A percentile compares a stretch with the other conserved stretches of the same genome.
Conservation (phyloP, 2,797 vertebrate species). For the Heteromormyrus szaboi region DNA sequence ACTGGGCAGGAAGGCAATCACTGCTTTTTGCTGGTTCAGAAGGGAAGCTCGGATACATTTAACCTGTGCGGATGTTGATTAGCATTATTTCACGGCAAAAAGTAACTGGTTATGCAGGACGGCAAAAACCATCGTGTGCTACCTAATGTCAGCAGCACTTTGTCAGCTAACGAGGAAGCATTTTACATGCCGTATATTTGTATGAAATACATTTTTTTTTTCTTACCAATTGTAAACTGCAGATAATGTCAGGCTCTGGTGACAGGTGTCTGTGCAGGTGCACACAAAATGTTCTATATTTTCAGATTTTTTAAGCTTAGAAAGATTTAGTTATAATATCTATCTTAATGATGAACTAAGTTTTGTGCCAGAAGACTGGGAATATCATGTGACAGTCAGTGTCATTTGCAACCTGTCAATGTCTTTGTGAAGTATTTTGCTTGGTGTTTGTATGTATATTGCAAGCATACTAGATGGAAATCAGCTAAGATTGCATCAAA, state of each 20-base stretch:
- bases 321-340: not conserved
- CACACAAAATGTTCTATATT: not conserved
- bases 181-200: not conserved
- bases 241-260: not conserved
- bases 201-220: not conserved
- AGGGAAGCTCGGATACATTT: not conserved
- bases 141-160: not conserved
- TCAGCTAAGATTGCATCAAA: not conserved
- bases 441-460: not conserved
- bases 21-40: not conserved
- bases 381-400: not conserved
- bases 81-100: not conserved
- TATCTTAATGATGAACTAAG: not conserved
- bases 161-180: not conserved
- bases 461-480: not conserved
- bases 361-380: not conserved
- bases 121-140: not conserved
- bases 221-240: not conserved
- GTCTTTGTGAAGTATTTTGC: not conserved
- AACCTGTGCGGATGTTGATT: not conserved
- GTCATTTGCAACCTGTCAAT: not conserved
- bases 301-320: conserved; percentile 8
- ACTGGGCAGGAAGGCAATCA: not conserved
- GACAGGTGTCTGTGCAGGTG: not conserved
- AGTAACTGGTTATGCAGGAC: not conserved